Percentiles rank a stretch among this genome's conserved stretches.
These are phyloP conservation scores for Phasianus colchicus DNA, from an alignment of 2,113 vertebrate species.

Conservation along the genomic window DNA sequence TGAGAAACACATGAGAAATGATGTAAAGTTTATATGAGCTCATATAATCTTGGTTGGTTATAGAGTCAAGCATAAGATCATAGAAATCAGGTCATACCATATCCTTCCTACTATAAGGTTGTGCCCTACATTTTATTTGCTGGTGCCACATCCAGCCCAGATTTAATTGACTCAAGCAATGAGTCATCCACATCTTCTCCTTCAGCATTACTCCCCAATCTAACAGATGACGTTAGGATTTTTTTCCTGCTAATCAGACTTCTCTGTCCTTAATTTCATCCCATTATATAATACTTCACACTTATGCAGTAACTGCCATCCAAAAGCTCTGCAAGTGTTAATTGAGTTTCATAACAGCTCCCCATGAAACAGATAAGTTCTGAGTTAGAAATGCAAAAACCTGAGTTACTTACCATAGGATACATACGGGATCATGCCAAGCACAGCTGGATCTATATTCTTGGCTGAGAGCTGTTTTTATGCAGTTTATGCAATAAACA, in stretches of 20 bases:
- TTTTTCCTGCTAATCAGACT: constrained; percentile 48
- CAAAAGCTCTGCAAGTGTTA: constrained; percentile 54
- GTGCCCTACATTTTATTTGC: constrained; percentile 27
- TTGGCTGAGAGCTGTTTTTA: background rate
- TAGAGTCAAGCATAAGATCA: constrained; percentile 47
- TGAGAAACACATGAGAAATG: constrained; percentile 62
- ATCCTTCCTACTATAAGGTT: constrained; percentile 25
- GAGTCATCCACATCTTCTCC: constrained; percentile 26
- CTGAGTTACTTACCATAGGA: background rate
- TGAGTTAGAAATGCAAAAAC: constrained; percentile 48
- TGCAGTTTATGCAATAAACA: background rate
- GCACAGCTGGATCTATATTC: background rate
- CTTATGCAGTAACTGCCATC: background rate
- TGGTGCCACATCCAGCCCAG: constrained; percentile 52
- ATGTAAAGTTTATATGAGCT: constrained; percentile 57
- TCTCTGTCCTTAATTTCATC: constrained; percentile 70
- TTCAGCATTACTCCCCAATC: constrained; percentile 34
- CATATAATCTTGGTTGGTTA: constrained; percentile 41
- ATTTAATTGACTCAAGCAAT: constrained; percentile 63
- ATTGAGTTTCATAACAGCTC: constrained; percentile 49
- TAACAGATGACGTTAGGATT: constrained; percentile 41
- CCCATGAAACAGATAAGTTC: constrained; percentile 29
- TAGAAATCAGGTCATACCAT: constrained; percentile 30
- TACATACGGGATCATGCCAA: background rate
- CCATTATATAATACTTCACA: constrained; percentile 66